phyloP scores from a whole-genome alignment of 1,140 invertebrate genomes.

The Pantala flavescens region DNA sequence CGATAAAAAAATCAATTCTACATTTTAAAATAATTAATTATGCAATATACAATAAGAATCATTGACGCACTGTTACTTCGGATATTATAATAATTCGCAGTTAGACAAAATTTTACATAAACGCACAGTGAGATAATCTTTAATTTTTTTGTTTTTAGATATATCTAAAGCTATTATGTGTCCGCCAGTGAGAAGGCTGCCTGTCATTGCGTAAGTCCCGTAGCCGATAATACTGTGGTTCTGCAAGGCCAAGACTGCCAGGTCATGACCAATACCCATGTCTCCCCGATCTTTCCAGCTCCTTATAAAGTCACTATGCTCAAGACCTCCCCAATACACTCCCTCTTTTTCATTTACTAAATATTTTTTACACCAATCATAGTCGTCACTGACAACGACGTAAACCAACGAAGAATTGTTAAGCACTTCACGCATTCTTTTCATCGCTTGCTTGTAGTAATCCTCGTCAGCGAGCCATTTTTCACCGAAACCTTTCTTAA shows the following conservation, averaged over 20 bases:
- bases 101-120: too few relatives aligned
- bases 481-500: background rate
- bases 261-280: background rate
- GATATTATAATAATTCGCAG: too few relatives aligned
- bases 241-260: background rate
- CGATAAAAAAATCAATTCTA: too few relatives aligned
- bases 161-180: background rate
- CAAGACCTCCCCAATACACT: background rate
- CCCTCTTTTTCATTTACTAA: background rate
- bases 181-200: background rate
- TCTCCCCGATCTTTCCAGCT: background rate
- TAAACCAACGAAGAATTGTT: background rate
- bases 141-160: too few relatives aligned
- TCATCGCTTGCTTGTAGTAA: background rate
- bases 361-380: background rate
- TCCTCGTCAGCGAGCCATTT: background rate
- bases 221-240: background rate
- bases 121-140: too few relatives aligned
- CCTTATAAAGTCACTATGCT: background rate
- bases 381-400: background rate
- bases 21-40: too few relatives aligned
- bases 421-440: background rate
- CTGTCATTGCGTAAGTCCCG: background rate
- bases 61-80: too few relatives aligned
- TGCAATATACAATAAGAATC: too few relatives aligned